A percentile compares a stretch with the other conserved stretches of the same genome.
phyloP scores from a whole-genome alignment of 1,140 invertebrate species.

The Hylaeus anthracinus region DNA sequence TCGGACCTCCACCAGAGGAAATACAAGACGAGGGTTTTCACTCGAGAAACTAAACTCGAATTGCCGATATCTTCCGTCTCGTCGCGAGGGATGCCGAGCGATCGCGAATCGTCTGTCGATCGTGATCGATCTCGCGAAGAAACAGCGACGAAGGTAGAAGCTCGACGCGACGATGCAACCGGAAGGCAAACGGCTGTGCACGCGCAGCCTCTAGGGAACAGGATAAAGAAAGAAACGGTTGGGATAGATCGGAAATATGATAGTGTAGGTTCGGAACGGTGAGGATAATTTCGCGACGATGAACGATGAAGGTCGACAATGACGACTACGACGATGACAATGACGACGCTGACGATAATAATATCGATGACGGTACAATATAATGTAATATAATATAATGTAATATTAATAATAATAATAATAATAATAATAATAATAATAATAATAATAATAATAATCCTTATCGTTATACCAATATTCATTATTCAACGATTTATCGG shows the following conservation, averaged over 20 bases:
- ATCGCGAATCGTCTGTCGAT: neutral
- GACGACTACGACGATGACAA: slow-evolving; percentile 42
- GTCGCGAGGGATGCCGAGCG: neutral
- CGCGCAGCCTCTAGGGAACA: neutral
- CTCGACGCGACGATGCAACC: neutral
- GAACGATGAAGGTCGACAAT: slow-evolving; percentile 29
- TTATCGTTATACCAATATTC: slow-evolving; percentile 51
- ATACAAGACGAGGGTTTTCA: neutral
- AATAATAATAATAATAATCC: slow-evolving; percentile 58
- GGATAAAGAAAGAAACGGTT: neutral
- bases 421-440: neutral
- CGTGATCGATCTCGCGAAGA: slow-evolving; percentile 15
- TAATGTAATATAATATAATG: slow-evolving; percentile 51
- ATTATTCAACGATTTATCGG: slow-evolving; percentile 52
- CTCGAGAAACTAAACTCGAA: neutral
- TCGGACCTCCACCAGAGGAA: too few relatives aligned
- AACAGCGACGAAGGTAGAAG: neutral
- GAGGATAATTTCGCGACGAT: slow-evolving; percentile 28
- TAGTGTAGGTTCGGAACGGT: neutral
- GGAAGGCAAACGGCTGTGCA: neutral
- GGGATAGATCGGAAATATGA: neutral
- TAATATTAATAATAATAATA: slow-evolving; percentile 55
- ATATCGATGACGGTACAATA: slow-evolving; percentile 43
- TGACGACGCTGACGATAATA: slow-evolving; percentile 42
- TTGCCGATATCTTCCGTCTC: neutral